phyloP scores from a whole-genome alignment of 2,113 vertebrate genomes.

The Brachypodius melanocephalos region DNA sequence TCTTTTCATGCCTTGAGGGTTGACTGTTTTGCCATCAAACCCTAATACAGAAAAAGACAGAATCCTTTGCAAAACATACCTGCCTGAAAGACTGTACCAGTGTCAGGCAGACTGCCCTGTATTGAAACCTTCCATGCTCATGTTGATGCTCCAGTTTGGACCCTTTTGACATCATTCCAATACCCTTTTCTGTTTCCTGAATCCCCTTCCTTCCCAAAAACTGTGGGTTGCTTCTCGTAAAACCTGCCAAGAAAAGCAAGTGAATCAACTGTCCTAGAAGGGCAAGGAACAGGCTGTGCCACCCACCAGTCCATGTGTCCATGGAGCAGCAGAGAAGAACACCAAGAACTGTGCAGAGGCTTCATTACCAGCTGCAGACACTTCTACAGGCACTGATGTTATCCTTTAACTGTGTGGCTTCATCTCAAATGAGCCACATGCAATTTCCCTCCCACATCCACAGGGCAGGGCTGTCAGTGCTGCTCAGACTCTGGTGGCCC shows the following conservation, averaged over 20 bases:
- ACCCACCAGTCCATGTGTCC: neutral
- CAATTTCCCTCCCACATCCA: neutral
- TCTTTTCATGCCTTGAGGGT: neutral
- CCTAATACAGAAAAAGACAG: neutral
- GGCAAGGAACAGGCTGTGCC: constrained; percentile 33
- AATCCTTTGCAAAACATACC: neutral
- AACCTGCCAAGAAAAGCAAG: neutral
- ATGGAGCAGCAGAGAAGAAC: neutral
- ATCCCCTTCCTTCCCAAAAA: neutral
- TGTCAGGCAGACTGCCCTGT: neutral
- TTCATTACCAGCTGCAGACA: neutral
- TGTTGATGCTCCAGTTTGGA: neutral
- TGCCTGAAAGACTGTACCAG: neutral
- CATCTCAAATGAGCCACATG: neutral
- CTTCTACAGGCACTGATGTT: neutral
- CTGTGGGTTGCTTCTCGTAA: neutral
- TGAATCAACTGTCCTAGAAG: constrained; percentile 1
- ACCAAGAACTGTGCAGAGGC: neutral
- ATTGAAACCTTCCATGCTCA: neutral
- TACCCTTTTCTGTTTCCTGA: neutral
- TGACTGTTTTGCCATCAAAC: neutral
- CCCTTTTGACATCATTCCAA: fast-evolving
- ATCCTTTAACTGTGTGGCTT: neutral
- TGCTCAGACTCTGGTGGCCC: neutral
- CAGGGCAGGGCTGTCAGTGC: neutral